These are phyloP conservation scores for Habroteleia sp. DNA, from an alignment of 2,888 invertebrate species.

Conservation along the genomic window DNA sequence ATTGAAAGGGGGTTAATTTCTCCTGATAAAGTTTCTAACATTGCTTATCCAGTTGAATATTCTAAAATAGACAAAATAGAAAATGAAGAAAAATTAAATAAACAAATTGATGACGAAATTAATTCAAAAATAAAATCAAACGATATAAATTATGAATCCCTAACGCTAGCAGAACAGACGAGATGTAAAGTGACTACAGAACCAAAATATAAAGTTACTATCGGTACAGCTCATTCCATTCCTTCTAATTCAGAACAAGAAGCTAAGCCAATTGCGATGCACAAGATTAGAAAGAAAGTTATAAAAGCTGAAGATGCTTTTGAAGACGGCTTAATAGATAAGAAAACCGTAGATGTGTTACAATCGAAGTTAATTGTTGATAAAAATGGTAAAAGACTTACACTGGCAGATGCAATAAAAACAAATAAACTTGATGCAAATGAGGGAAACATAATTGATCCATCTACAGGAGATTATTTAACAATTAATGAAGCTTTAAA, in stretches of 20 bases:
- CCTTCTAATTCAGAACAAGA: constrained; percentile 84
- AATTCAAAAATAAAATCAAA: constrained; percentile 20
- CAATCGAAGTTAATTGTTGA: constrained; percentile 85
- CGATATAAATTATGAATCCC: too few relatives aligned
- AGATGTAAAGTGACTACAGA: constrained; percentile 84
- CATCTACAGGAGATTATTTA: constrained; percentile 89
- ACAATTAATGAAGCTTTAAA: constrained; percentile 92
- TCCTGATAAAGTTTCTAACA: constrained; percentile 67
- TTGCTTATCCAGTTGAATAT: constrained; percentile 73
- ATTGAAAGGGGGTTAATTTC: constrained; percentile 87
- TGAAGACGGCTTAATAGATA: constrained; percentile 89
- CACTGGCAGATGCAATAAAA: constrained; percentile 89
- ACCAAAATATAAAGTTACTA: constrained; percentile 86
- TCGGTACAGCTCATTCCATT: constrained; percentile 84
- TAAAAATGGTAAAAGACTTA: constrained; percentile 83
- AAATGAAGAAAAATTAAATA: constrained; percentile 72
- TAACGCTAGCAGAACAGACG: constrained; percentile 83
- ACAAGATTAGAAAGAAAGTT: constrained; percentile 89
- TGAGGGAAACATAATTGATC: constrained; percentile 91
- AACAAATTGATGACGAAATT: neutral
- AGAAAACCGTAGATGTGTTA: constrained; percentile 87
- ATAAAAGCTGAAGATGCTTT: constrained; percentile 89
- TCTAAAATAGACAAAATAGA: constrained; percentile 80
- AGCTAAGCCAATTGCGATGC: constrained; percentile 86
- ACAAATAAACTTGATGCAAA: constrained; percentile 87